Evolutionary conservation across 2,888 invertebrate genomes (phyloP).

Genomic region (Polyommatus iphigenia): DNA sequence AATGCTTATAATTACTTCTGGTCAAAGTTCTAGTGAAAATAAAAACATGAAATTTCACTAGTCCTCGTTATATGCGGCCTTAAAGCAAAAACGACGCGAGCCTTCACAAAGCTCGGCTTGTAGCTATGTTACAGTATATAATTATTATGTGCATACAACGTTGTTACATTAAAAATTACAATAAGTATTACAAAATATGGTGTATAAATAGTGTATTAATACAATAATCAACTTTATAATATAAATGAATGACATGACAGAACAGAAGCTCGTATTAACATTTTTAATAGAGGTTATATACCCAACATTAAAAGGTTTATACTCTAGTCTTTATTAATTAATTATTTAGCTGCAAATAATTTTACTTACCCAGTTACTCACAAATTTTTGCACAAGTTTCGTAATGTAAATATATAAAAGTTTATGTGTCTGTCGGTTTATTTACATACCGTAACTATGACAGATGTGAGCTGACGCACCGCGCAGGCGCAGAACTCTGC

Average conservation of each 20-base stretch:
- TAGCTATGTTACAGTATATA: no score
- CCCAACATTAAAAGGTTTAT: neutral
- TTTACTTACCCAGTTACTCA: neutral
- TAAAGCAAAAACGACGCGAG: no score
- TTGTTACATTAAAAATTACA: no score
- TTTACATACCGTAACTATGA: slow-evolving; percentile 14
- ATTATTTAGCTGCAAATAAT: neutral
- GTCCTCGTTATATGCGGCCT: no score
- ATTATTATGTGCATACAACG: no score
- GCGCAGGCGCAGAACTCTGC: slow-evolving; percentile 22
- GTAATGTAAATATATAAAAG: neutral
- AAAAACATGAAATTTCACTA: no score
- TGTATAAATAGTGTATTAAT: no score
- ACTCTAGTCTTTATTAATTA: neutral
- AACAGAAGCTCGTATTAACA: neutral
- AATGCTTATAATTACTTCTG: no score
- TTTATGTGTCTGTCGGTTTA: neutral
- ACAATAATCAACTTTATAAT: no score
- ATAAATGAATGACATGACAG: neutral
- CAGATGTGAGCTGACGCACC: neutral
- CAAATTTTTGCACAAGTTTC: neutral
- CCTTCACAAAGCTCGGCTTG: no score
- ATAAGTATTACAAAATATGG: no score
- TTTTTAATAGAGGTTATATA: neutral
- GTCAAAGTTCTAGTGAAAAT: no score